These are phyloP conservation scores for Lepidocolaptes lacrymiger DNA, from an alignment of 2,797 vertebrate genomes.

Conservation along the genomic window DNA sequence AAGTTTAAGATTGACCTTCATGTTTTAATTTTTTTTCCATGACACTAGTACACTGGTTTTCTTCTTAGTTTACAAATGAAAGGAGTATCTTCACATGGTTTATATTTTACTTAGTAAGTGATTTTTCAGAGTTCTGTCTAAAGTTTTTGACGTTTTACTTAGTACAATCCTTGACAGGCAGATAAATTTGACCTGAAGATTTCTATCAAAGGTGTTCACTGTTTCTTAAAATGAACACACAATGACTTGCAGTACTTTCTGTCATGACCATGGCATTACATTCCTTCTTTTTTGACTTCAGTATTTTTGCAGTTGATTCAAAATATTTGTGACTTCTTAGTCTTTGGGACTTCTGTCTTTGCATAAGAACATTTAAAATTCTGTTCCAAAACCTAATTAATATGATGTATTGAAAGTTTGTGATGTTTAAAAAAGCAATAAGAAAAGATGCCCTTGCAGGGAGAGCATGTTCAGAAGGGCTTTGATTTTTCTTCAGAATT, in stretches of 20 bases:
- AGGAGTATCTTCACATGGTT: background rate
- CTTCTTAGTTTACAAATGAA: background rate
- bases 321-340: background rate
- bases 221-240: background rate
- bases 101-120: background rate
- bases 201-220: background rate
- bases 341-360: background rate
- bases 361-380: background rate
- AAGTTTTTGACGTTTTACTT: background rate
- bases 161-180: background rate
- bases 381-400: background rate
- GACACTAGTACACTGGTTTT: background rate
- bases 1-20: background rate
- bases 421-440: background rate
- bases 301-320: background rate
- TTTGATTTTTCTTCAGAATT: background rate
- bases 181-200: background rate
- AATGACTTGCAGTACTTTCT: background rate
- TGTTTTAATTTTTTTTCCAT: background rate
- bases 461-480: background rate
- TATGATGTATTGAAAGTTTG: background rate
- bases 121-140: background rate
- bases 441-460: background rate
- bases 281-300: background rate
- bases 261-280: too few relatives aligned